Evolutionary conservation across 2,797 vertebrate genomes (phyloP).

Genomic region (Catharus ustulatus): DNA sequence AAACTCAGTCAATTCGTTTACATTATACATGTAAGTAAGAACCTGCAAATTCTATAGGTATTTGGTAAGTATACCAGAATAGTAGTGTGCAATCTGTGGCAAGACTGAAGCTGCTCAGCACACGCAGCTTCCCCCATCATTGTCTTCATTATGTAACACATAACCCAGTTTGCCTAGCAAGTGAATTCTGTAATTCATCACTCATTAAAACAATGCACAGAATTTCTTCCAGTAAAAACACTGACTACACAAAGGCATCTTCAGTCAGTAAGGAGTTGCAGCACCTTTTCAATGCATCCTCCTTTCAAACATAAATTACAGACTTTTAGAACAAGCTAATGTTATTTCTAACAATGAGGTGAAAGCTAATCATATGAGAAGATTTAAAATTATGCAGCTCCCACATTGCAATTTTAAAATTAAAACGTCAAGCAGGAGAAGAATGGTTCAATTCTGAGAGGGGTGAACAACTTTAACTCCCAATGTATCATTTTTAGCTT

Average conservation of each 20-base stretch:
- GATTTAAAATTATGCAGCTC: constrained; percentile 7
- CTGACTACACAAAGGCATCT: background rate
- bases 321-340: background rate
- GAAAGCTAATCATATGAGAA: background rate
- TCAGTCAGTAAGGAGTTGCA: background rate
- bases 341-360: background rate
- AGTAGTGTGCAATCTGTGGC: background rate
- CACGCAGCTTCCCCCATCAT: background rate
- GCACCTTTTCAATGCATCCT: background rate
- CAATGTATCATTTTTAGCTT: background rate
- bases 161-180: background rate
- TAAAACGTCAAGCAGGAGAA: background rate
- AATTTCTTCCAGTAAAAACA: background rate
- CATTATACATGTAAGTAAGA: background rate
- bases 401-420: background rate
- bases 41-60: background rate
- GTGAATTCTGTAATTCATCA: background rate
- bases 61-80: background rate
- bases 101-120: background rate
- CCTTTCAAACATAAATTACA: background rate
- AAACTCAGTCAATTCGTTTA: background rate
- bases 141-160: background rate
- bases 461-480: background rate
- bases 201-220: background rate
- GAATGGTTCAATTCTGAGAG: background rate